Conservation (phyloP, 2,888 invertebrate genomes). For the Heliothis peltigera region DNA sequence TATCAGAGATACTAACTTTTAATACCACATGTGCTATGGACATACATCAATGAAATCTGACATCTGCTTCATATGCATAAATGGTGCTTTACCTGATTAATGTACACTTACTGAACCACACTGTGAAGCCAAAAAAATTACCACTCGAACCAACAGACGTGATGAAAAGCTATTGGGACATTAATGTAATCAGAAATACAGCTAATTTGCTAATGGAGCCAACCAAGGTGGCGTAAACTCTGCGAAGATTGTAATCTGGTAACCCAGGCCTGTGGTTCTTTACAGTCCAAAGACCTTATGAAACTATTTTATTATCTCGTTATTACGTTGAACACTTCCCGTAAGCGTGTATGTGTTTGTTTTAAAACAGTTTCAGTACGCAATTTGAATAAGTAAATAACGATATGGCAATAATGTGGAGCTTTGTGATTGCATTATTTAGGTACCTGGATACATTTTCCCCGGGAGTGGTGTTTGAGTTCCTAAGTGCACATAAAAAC, state of each 20-base stretch:
- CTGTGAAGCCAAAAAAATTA: constrained; percentile 27
- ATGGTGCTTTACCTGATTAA: constrained; percentile 37
- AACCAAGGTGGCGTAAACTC: constrained; percentile 69
- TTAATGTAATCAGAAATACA: constrained; percentile 71
- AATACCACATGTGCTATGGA: constrained; percentile 59
- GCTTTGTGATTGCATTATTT: constrained; percentile 80
- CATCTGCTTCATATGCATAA: neutral
- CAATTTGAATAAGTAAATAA: constrained; percentile 72
- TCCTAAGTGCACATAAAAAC: constrained; percentile 87
- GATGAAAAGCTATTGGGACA: constrained; percentile 64
- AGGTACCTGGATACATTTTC: constrained; percentile 74
- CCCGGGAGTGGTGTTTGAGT: constrained; percentile 68
- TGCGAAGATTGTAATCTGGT: constrained; percentile 77
- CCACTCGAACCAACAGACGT: constrained; percentile 25
- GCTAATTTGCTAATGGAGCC: constrained; percentile 83
- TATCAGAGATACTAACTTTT: constrained; percentile 63
- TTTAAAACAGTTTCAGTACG: constrained; percentile 22
- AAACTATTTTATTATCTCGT: constrained; percentile 12
- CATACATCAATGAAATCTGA: constrained; percentile 33
- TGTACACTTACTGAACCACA: constrained; percentile 25
- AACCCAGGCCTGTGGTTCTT: constrained; percentile 53
- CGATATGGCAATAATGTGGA: constrained; percentile 73
- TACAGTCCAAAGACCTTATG: constrained; percentile 35
- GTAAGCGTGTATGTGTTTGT: neutral
- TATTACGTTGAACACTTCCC: neutral